Evolutionary conservation across 2,888 invertebrate species (phyloP).

Genomic region (Adineta ricciae): DNA sequence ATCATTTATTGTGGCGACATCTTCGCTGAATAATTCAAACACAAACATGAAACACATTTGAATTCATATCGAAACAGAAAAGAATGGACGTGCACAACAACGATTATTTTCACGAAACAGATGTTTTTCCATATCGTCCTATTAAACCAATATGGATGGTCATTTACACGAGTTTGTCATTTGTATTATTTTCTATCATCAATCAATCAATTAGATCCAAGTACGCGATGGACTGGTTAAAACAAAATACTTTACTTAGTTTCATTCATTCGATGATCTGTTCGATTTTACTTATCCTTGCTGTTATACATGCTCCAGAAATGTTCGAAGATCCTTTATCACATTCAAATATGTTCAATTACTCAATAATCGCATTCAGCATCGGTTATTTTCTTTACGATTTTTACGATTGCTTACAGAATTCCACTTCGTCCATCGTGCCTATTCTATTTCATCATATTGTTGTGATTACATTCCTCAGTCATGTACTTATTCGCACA

Average conservation of each 20-base stretch:
- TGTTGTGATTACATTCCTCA: not conserved
- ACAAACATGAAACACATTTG: too few species aligned
- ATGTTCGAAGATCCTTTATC: not conserved
- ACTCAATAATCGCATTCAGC: not conserved
- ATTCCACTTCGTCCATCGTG: not conserved
- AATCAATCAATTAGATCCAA: not conserved
- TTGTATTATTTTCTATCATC: not conserved
- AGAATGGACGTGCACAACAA: not conserved
- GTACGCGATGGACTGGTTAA: not conserved
- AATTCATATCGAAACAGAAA: too few species aligned
- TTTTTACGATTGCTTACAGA: not conserved
- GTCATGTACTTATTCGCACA: not conserved
- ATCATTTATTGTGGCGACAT: too few species aligned
- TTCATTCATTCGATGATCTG: not conserved
- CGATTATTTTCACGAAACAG: not conserved
- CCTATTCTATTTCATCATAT: not conserved
- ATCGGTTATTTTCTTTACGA: not conserved
- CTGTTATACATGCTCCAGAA: not conserved
- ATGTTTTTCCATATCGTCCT: not conserved
- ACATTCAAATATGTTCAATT: not conserved
- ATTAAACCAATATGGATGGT: not conserved
- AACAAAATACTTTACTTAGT: not conserved
- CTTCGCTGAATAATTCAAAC: too few species aligned
- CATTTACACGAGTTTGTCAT: not conserved
- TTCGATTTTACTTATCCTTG: not conserved